These are phyloP conservation scores for Rotaria macrura DNA, from an alignment of 2,888 invertebrate genomes.

Conservation along the genomic window DNA sequence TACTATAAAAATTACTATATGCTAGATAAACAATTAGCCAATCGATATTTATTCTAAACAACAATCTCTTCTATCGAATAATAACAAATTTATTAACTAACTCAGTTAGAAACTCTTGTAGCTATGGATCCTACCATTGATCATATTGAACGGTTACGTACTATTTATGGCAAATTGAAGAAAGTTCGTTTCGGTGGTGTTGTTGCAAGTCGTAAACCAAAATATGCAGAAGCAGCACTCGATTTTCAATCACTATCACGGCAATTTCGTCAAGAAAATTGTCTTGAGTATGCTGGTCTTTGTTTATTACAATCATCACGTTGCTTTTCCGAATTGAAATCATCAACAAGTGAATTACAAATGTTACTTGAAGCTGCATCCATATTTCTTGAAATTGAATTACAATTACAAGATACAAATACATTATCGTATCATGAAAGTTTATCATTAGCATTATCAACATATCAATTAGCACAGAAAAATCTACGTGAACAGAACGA, in stretches of 20 bases:
- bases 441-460: not conserved
- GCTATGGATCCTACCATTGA: not conserved
- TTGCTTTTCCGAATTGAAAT: conserved; percentile 9
- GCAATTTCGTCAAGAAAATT: not conserved
- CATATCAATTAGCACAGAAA: conserved; percentile 10
- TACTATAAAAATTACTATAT: not conserved
- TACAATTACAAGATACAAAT: not conserved
- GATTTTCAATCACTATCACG: not conserved
- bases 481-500: conserved; percentile 15
- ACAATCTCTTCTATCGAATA: no score
- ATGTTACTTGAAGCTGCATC: conserved; percentile 13
- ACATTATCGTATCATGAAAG: conserved; percentile 15
- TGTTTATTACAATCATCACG: not conserved
- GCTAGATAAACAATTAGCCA: not conserved
- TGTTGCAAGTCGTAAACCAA: not conserved
- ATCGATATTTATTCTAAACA: not conserved
- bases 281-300: conserved; percentile 1
- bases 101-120: not conserved
- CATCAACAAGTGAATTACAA: conserved; percentile 11
- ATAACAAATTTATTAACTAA: no score
- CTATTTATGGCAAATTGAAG: not conserved
- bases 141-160: not conserved
- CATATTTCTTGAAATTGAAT: not conserved
- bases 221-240: not conserved
- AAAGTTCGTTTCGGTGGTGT: conserved; percentile 10